phyloP scores from a whole-genome alignment of 2,113 vertebrate species.

The Tragulus kanchil region DNA sequence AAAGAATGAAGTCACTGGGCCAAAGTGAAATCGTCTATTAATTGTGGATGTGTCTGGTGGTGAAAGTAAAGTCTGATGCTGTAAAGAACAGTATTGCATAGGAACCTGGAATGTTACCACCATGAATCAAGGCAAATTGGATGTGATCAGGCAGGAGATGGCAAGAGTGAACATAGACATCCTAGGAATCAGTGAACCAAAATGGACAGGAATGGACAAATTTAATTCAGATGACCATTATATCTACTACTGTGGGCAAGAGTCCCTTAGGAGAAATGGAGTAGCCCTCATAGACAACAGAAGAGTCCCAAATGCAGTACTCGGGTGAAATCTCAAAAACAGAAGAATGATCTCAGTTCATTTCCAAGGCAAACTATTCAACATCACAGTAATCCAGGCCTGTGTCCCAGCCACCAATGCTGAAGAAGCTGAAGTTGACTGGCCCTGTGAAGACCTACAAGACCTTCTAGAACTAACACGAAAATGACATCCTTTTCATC shows the following conservation, averaged over 20 bases:
- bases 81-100: rapidly evolving
- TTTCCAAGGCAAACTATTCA: background rate
- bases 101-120: background rate
- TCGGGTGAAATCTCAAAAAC: background rate
- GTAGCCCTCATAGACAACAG: background rate
- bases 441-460: background rate
- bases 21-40: background rate
- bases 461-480: background rate
- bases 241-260: background rate
- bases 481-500: background rate
- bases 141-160: background rate
- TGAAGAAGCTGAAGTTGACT: background rate
- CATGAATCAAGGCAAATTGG: background rate
- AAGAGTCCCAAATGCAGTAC: background rate
- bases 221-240: background rate
- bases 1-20: background rate
- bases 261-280: background rate
- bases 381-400: background rate
- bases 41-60: background rate
- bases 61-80: background rate
- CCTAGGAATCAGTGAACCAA: background rate
- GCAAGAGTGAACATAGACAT: background rate
- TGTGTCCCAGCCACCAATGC: background rate
- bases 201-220: background rate
- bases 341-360: background rate